Conservation (phyloP, 2,797 vertebrate species). For the Lagocephalus sceleratus region DNA sequence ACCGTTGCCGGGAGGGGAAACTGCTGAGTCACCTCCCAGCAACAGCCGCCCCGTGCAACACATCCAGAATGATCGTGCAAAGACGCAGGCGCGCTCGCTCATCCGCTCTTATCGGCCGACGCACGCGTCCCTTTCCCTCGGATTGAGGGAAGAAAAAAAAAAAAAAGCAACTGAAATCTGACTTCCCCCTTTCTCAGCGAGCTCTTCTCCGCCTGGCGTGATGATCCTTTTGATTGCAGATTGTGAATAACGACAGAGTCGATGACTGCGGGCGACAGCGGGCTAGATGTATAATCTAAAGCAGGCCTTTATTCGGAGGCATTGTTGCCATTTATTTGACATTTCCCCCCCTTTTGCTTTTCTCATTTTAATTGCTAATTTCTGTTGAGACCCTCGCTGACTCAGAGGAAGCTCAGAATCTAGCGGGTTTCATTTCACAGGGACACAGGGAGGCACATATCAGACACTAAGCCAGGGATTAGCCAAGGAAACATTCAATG, state of each 20-base stretch:
- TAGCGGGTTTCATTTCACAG: no score
- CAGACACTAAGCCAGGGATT: no score
- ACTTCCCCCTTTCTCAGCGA: conserved; percentile 17
- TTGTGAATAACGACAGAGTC: neutral
- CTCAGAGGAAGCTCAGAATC: no score
- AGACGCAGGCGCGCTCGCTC: conserved; percentile 25
- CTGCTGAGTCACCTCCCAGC: conserved; percentile 68
- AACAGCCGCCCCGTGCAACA: conserved; percentile 61
- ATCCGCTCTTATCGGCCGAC: conserved; percentile 7
- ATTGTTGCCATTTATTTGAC: neutral
- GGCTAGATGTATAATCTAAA: conserved; percentile 3
- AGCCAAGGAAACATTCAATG: neutral
- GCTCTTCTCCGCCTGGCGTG: neutral
- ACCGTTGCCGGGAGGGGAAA: conserved; percentile 24
- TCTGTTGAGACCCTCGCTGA: no score
- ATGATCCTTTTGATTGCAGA: conserved; percentile 33
- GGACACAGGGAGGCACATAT: no score
- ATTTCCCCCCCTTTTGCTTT: neutral
- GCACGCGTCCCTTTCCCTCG: no score
- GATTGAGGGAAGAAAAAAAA: no score
- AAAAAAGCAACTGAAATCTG: no score
- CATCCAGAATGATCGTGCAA: conserved; percentile 50
- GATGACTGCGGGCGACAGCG: neutral
- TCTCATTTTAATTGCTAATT: no score
- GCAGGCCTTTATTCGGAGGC: neutral